Evolutionary conservation across 2,797 vertebrate genomes (phyloP).

Genomic region (Ateles fusciceps): DNA sequence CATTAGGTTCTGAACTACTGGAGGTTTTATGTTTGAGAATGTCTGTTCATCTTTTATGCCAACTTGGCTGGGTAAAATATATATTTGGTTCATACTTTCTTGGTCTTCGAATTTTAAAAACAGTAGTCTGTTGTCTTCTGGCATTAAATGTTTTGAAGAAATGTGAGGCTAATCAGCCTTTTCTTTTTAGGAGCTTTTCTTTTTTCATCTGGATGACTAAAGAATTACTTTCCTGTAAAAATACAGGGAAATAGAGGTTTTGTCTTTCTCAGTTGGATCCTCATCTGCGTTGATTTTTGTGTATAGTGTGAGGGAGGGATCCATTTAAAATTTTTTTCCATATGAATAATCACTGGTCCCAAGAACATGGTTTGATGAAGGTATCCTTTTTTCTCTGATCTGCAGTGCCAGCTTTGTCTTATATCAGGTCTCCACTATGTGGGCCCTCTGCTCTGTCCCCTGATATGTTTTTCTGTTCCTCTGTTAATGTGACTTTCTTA

Average conservation of each 20-base stretch:
- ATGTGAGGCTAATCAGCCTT: not conserved
- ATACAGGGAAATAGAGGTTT: not conserved
- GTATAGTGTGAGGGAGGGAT: not conserved
- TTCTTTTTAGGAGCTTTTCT: not conserved
- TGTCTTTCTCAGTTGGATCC: not conserved
- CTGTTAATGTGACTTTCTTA: not conserved
- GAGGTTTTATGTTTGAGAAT: not conserved
- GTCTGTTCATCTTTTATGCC: not conserved
- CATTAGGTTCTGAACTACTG: not conserved
- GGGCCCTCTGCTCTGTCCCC: not conserved
- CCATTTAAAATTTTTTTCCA: not conserved
- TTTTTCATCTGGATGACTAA: not conserved
- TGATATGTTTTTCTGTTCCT: not conserved
- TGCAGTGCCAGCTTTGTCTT: not conserved
- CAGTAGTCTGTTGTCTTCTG: not conserved
- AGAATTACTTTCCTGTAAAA: not conserved
- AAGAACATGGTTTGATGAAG: not conserved
- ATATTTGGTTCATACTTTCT: not conserved
- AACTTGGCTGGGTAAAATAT: not conserved
- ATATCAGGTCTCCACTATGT: not conserved
- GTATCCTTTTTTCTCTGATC: not conserved
- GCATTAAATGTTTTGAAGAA: not conserved
- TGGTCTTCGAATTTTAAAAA: not conserved
- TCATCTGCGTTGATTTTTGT: not conserved
- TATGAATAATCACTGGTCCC: not conserved